These are phyloP conservation scores for Cosmia pyralina DNA, from an alignment of 2,888 invertebrate species.

Conservation along the genomic window DNA sequence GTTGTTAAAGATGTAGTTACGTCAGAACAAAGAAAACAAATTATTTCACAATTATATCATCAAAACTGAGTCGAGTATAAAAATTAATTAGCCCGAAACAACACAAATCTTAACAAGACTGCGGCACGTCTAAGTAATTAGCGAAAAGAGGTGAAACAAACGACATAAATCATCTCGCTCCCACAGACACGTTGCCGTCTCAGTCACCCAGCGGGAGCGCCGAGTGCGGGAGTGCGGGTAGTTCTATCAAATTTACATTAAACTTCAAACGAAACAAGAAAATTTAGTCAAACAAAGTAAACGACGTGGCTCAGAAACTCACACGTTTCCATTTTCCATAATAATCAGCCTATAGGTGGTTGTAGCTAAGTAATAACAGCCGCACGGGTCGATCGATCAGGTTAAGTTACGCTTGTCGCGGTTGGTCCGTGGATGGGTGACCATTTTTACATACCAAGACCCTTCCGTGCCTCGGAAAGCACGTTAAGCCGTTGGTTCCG, in stretches of 20 bases:
- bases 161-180: conserved; percentile 74
- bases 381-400: too few relatives aligned
- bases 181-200: conserved; percentile 53
- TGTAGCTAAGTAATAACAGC: too few relatives aligned
- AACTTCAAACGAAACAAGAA: conserved; percentile 62
- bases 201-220: conserved; percentile 12
- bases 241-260: conserved; percentile 58
- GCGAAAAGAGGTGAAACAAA: conserved; percentile 71
- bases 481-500: too few relatives aligned
- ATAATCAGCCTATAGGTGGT: too few relatives aligned
- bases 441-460: too few relatives aligned
- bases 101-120: conserved; percentile 73
- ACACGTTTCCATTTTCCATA: neutral
- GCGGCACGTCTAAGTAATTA: conserved; percentile 76
- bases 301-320: conserved; percentile 44
- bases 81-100: conserved; percentile 66
- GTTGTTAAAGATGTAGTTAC: neutral
- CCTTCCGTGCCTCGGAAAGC: too few relatives aligned
- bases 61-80: conserved; percentile 38
- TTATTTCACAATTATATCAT: conserved; percentile 24
- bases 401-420: too few relatives aligned
- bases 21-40: neutral
- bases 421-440: too few relatives aligned
- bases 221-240: conserved; percentile 29
- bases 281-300: conserved; percentile 59